A percentile compares a stretch with the other conserved stretches of the same genome.
These are phyloP conservation scores for Zelostemma sp. DNA, from an alignment of 1,140 invertebrate genomes.

Conservation along the genomic window DNA sequence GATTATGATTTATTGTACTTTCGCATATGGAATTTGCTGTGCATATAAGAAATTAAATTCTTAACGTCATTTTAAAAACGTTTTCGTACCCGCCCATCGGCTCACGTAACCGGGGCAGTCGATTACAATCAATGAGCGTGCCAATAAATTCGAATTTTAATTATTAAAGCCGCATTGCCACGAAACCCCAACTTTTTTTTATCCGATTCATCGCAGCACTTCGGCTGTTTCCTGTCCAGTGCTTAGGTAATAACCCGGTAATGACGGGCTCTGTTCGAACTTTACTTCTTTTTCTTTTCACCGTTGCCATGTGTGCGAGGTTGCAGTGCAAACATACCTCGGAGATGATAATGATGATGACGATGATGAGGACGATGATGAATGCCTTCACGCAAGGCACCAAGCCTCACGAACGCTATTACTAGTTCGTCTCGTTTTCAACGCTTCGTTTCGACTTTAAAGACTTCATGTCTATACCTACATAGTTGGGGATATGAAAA, in stretches of 20 bases:
- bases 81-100: background rate
- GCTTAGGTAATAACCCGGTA: conserved; percentile 64
- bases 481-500: conserved; percentile 9
- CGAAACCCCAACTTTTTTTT: conserved; percentile 18
- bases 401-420: conserved; percentile 20
- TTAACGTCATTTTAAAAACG: conserved; percentile 10
- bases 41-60: conserved; percentile 14
- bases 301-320: conserved; percentile 29
- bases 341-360: conserved; percentile 50
- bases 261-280: conserved; percentile 58
- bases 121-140: conserved; percentile 9
- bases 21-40: conserved; percentile 21
- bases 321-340: conserved; percentile 58
- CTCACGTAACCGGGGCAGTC: background rate
- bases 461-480: conserved; percentile 8
- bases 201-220: conserved; percentile 26
- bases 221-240: conserved; percentile 48
- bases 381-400: conserved; percentile 53
- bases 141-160: conserved; percentile 7
- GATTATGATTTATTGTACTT: conserved; percentile 61
- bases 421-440: conserved; percentile 20
- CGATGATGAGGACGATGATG: conserved; percentile 57
- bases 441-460: conserved; percentile 19
- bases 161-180: background rate
- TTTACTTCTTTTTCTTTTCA: conserved; percentile 53